Evolutionary conservation across 2,888 invertebrate species (phyloP).

Genomic region (Conistra vaccinii): DNA sequence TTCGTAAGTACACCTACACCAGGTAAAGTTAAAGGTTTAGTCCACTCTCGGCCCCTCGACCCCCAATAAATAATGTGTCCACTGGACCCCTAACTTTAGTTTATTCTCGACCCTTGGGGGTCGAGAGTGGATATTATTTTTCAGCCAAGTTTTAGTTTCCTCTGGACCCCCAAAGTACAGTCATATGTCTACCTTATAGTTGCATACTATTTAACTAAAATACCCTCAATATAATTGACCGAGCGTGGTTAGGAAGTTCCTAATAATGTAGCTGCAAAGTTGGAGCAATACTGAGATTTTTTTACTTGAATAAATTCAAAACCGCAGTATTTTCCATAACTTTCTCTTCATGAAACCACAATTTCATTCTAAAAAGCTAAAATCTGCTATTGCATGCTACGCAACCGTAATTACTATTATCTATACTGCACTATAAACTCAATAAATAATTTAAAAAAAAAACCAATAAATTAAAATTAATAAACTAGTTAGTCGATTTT

Average conservation of each 20-base stretch:
- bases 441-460: constrained; percentile 10
- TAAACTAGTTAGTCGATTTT: constrained; percentile 35
- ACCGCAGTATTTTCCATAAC: background rate
- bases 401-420: background rate
- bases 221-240: too few relatives aligned
- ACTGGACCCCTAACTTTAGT: too few relatives aligned
- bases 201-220: too few relatives aligned
- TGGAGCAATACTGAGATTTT: background rate
- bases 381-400: background rate
- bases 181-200: too few relatives aligned
- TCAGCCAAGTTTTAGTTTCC: too few relatives aligned
- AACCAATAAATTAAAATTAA: constrained; percentile 16
- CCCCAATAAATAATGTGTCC: too few relatives aligned
- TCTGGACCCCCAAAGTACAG: too few relatives aligned
- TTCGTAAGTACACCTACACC: too few relatives aligned
- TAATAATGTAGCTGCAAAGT: background rate
- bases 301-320: background rate
- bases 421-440: background rate
- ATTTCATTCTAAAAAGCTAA: background rate
- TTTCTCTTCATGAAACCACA: background rate
- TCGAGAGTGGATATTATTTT: too few relatives aligned
- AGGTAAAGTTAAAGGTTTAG: too few relatives aligned
- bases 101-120: too few relatives aligned
- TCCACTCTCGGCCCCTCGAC: too few relatives aligned
- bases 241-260: background rate